Percentiles rank a stretch among this genome's conserved stretches.
phyloP scores from a whole-genome alignment of 2,888 invertebrate genomes.

The Aleiodes testaceus region DNA sequence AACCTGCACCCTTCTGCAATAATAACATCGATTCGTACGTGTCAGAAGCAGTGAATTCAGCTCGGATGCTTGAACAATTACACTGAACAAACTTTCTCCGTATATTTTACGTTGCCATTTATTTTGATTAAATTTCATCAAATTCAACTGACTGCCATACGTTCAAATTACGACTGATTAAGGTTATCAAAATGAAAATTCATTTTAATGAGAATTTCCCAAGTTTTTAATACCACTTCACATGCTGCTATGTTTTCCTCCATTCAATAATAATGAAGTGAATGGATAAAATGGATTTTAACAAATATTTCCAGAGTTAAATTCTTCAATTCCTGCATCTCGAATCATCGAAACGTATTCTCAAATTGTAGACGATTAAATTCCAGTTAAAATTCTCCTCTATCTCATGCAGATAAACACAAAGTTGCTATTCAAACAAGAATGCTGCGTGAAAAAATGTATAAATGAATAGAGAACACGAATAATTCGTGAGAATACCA shows the following conservation, averaged over 20 bases:
- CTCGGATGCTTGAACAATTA: conserved; percentile 5
- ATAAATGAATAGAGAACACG: neutral
- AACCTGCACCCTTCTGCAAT: neutral
- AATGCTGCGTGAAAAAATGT: neutral
- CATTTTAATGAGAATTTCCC: neutral
- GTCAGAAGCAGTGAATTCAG: neutral
- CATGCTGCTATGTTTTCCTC: neutral
- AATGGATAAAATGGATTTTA: too few relatives aligned
- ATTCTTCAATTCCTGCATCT: too few relatives aligned
- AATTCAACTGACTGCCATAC: neutral
- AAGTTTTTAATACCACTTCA: conserved; percentile 5
- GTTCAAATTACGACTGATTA: conserved; percentile 1
- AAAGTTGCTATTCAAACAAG: too few relatives aligned
- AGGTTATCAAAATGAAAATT: neutral
- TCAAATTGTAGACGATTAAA: too few relatives aligned
- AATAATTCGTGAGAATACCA: neutral
- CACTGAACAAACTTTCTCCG: conserved; percentile 1
- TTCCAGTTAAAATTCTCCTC: too few relatives aligned
- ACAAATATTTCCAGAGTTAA: too few relatives aligned
- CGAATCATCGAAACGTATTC: too few relatives aligned
- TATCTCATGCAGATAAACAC: too few relatives aligned
- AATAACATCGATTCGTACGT: conserved; percentile 6
- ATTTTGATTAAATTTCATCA: conserved; percentile 1
- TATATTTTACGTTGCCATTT: conserved; percentile 11
- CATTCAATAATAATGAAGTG: conserved; percentile 7